A percentile compares a stretch with the other conserved stretches of the same genome.
These are phyloP conservation scores for Gambusia holbrooki DNA, from an alignment of 2,113 vertebrate genomes.

Conservation along the genomic window DNA sequence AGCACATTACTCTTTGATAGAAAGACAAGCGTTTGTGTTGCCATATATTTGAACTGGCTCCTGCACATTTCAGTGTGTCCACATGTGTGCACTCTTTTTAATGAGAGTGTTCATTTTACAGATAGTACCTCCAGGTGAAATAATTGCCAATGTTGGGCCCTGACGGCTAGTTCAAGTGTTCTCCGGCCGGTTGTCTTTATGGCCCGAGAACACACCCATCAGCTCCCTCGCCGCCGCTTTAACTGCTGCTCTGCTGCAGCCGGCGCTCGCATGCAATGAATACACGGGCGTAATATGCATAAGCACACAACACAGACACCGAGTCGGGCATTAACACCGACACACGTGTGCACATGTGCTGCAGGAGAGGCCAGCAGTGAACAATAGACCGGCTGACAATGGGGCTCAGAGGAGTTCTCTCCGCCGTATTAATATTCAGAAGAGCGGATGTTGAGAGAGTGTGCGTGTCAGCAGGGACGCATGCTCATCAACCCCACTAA, in stretches of 20 bases:
- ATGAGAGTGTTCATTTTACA: slow-evolving; percentile 77
- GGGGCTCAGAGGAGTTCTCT: slow-evolving; percentile 72
- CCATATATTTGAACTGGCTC: slow-evolving; percentile 62
- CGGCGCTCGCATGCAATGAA: slow-evolving; percentile 47
- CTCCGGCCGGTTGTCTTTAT: slow-evolving; percentile 73
- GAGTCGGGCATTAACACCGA: slow-evolving; percentile 60
- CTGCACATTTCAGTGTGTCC: slow-evolving; percentile 15
- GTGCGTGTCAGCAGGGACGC: slow-evolving; percentile 72
- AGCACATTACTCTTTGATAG: slow-evolving; percentile 67
- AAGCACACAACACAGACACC: slow-evolving; percentile 61
- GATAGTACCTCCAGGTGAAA: slow-evolving; percentile 72
- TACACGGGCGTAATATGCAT: slow-evolving; percentile 68
- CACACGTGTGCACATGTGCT: slow-evolving; percentile 33
- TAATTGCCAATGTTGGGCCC: slow-evolving; percentile 71
- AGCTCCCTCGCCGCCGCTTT: slow-evolving; percentile 53
- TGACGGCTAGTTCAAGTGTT: slow-evolving; percentile 64
- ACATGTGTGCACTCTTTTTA: slow-evolving; percentile 59
- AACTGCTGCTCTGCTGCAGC: slow-evolving; percentile 63
- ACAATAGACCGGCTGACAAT: slow-evolving; percentile 76
- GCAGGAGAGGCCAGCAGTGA: slow-evolving; percentile 65
- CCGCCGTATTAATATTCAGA: slow-evolving; percentile 76
- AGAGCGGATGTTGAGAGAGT: slow-evolving; percentile 60
- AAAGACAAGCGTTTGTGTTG: slow-evolving; percentile 61
- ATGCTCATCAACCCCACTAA: slow-evolving; percentile 75
- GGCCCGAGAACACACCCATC: slow-evolving; percentile 58